A percentile compares a stretch with the other conserved stretches of the same genome.
Evolutionary conservation across 2,797 vertebrate genomes (phyloP).

Genomic region (Tenualosa thibaudeaui): DNA sequence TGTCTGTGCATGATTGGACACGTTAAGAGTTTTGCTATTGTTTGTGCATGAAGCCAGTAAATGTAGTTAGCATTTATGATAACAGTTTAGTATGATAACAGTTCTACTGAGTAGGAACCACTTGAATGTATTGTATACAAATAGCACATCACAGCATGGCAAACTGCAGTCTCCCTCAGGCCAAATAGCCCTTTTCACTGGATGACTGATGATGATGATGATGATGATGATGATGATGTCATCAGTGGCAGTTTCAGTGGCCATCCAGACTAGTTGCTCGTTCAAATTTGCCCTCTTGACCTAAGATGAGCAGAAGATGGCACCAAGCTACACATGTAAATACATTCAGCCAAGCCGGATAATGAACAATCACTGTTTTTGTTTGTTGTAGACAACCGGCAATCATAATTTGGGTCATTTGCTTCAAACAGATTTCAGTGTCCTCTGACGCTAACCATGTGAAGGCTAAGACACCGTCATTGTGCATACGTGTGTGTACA

Average conservation of each 20-base stretch:
- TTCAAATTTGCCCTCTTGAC: background rate
- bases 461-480: background rate
- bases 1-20: background rate
- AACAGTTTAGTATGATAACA: background rate
- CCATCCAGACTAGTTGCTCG: background rate
- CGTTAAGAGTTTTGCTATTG: background rate
- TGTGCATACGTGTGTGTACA: background rate
- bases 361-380: conserved; percentile 20
- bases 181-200: background rate
- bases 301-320: background rate
- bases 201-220: background rate
- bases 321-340: background rate
- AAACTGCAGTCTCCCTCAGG: background rate
- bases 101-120: background rate
- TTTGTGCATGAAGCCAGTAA: background rate
- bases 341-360: background rate
- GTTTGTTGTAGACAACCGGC: conserved; percentile 21
- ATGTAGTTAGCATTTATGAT: background rate
- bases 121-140: background rate
- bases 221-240: no score
- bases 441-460: background rate
- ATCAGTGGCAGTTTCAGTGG: background rate
- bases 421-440: background rate
- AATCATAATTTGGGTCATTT: background rate
- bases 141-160: background rate